These are phyloP conservation scores for Brachypodius melanocephalos DNA, from an alignment of 2,113 vertebrate species.

Conservation along the genomic window DNA sequence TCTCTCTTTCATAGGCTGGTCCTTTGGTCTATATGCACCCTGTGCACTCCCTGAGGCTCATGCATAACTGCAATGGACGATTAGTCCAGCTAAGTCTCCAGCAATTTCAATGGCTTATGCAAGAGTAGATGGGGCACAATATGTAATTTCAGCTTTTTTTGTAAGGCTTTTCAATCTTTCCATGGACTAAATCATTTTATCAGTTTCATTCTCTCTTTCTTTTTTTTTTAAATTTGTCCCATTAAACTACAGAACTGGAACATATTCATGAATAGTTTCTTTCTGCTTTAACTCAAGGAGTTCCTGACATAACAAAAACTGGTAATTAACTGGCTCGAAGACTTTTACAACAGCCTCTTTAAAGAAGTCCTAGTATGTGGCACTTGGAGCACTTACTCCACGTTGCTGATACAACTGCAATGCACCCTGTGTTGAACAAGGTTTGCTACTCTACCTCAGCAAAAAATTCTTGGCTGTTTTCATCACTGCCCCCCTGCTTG, in stretches of 20 bases:
- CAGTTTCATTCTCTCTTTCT: constrained; percentile 54
- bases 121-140: constrained; percentile 62
- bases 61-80: constrained; percentile 56
- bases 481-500: neutral
- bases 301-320: constrained; percentile 82
- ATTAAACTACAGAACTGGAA: constrained; percentile 82
- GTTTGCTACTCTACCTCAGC: neutral
- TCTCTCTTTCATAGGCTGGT: constrained; percentile 1
- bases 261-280: constrained; percentile 78
- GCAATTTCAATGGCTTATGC: constrained; percentile 55
- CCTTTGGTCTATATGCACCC: neutral
- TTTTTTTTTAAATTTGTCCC: constrained; percentile 62
- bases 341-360: constrained; percentile 77
- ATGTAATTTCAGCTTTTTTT: constrained; percentile 73
- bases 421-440: constrained; percentile 51
- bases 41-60: constrained; percentile 9
- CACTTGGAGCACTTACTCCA: constrained; percentile 26
- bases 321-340: constrained; percentile 77
- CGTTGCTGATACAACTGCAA: constrained; percentile 59
- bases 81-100: constrained; percentile 67
- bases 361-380: constrained; percentile 63
- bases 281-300: constrained; percentile 78
- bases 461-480: neutral
- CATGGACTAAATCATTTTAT: constrained; percentile 75
- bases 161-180: constrained; percentile 64